phyloP scores from a whole-genome alignment of 2,797 vertebrate genomes.

The Mus minutoides region DNA sequence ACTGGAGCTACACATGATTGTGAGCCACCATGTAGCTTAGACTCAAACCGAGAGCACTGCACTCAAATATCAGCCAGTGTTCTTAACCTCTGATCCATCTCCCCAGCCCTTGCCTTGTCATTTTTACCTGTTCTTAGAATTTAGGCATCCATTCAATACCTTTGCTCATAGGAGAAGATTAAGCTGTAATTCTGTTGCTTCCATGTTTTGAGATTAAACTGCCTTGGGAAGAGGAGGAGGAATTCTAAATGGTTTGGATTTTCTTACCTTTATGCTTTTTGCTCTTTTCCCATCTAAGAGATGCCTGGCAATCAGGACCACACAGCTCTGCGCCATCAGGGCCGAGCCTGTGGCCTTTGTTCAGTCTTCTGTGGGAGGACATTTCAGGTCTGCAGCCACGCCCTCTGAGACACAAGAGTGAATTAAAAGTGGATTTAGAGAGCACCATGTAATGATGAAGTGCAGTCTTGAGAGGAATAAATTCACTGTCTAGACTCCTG shows the following conservation, averaged over 20 bases:
- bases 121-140: background rate
- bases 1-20: background rate
- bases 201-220: constrained; percentile 23
- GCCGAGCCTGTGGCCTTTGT: constrained; percentile 12
- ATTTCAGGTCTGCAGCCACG: constrained; percentile 35
- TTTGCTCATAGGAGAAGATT: background rate
- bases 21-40: background rate
- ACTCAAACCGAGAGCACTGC: background rate
- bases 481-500: constrained; percentile 12
- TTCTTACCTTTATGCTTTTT: background rate
- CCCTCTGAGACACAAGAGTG: constrained; percentile 73
- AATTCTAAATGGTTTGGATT: background rate
- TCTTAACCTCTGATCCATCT: background rate
- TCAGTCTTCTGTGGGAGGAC: constrained; percentile 68
- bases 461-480: constrained; percentile 50
- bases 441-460: constrained; percentile 61
- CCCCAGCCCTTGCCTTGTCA: background rate
- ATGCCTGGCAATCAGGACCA: background rate
- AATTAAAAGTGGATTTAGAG: constrained; percentile 83
- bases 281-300: background rate
- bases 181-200: constrained; percentile 12
- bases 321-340: background rate
- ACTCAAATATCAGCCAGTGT: background rate
- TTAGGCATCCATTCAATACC: background rate
- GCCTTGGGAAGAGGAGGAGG: background rate